Base-by-base conservation (phyloP, 1,140 invertebrate genomes). In the Drepana arcuata region DNA sequence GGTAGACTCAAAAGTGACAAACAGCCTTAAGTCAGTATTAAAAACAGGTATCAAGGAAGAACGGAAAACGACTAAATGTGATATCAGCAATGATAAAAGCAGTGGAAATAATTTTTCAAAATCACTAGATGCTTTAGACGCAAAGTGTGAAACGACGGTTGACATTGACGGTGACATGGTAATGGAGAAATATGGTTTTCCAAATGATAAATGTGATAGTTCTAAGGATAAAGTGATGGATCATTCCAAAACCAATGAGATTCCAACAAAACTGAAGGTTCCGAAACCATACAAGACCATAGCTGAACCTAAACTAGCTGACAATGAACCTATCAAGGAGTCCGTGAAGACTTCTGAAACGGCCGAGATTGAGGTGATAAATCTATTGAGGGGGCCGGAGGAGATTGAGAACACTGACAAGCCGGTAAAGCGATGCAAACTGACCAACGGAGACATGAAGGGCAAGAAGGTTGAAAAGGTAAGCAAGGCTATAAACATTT, bases 21-120 rank as follows among this genome's bases (percentile, higher is more conserved):
- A 74, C 38, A 72, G 48, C 45, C 36, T 63, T 18, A 74, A 77
- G 57, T 68, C 74, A 70, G 68, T 77, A 70, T 71, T 78, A 75
- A 69, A 72, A 55, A 25, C 56, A 40, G 80, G 42, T 37, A 44
- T 58, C 16, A 66, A 65, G 34, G 63, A 77, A 14, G 61, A 66
- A 6, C 32, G 25, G 12, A 56, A 56, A 35, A 42, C 27, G 12
- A 23, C 29, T 16, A 68, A 42, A 34, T 35, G 36, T 37, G 55
- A 58, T 28, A 13, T 34, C 12, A 40, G 37, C 39, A 15, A 32
- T 12, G 54, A 59, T n/a, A 55, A 48, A n/a, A n/a, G n/a, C 18
- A 14, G 14, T 3, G 15, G 28, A 10, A 26, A 23, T 7, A 23
- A 23, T 23, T 6, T 23, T n/a, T n/a, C n/a, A 43, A 37, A 32